phyloP scores from a whole-genome alignment of 2,113 vertebrate species.

The Dendropsophus ebraccatus region DNA sequence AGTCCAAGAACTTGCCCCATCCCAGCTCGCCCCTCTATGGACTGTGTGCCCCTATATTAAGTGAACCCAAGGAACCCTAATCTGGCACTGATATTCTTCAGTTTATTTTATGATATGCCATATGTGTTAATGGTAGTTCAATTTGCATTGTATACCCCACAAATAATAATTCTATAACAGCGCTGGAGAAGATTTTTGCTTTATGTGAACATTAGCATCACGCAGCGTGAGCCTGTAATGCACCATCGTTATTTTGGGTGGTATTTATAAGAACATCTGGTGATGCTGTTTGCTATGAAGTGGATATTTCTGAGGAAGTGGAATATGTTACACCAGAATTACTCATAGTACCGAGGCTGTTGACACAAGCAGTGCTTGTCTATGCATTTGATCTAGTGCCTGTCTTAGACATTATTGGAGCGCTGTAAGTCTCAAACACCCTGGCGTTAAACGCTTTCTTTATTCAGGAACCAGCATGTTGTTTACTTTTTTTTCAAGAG shows the following conservation, averaged over 20 bases:
- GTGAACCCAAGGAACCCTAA: no score
- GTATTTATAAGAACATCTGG: constrained; percentile 37
- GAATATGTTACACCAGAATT: constrained; percentile 44
- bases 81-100: no score
- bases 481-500: background rate
- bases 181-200: background rate
- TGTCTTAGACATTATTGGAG: constrained; percentile 23
- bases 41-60: no score
- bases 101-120: background rate
- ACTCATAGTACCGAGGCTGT: constrained; percentile 26
- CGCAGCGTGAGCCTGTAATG: background rate
- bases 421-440: background rate
- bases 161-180: background rate
- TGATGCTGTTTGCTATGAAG: constrained; percentile 27
- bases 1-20: no score
- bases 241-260: constrained; percentile 17
- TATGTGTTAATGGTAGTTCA: background rate
- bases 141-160: background rate
- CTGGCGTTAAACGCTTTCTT: background rate
- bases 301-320: constrained; percentile 38
- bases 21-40: no score
- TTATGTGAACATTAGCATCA: background rate
- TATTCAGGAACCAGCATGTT: constrained; percentile 9
- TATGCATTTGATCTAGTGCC: constrained; percentile 28
- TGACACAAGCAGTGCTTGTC: constrained; percentile 25